These are phyloP conservation scores for Priocnemis perturbator DNA, from an alignment of 2,888 invertebrate species.

Conservation along the genomic window DNA sequence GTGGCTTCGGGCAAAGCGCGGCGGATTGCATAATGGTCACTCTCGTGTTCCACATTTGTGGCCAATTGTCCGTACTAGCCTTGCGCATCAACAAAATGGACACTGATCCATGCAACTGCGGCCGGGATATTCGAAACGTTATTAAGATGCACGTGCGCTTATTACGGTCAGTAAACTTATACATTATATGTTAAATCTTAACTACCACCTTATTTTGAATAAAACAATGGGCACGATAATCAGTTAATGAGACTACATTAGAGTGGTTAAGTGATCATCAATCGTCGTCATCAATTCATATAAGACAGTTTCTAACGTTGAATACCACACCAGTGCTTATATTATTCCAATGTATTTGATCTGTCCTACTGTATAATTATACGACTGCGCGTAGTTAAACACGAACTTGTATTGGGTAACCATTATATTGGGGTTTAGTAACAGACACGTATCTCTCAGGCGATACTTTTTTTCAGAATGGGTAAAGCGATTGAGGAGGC, in stretches of 20 bases:
- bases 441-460: not conserved
- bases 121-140: slow-evolving; percentile 46
- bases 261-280: no score
- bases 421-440: no score
- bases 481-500: slow-evolving; percentile 48
- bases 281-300: no score
- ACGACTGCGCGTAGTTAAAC: not conserved
- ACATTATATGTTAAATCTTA: not conserved
- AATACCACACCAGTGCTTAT: no score
- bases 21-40: slow-evolving; percentile 63
- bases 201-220: not conserved
- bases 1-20: slow-evolving; percentile 57
- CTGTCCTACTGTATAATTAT: no score
- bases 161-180: slow-evolving; percentile 44
- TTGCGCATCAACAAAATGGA: slow-evolving; percentile 52
- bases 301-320: no score
- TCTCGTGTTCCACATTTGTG: slow-evolving; percentile 61
- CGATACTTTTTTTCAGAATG: slow-evolving; percentile 47
- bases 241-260: no score
- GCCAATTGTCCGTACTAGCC: slow-evolving; percentile 60
- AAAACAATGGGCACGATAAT: no score
- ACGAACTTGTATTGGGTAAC: no score
- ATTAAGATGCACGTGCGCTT: slow-evolving; percentile 54
- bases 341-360: no score
- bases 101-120: slow-evolving; percentile 35